Evolutionary conservation across 1,140 invertebrate genomes (phyloP).

Genomic region (Colletes gigas): DNA sequence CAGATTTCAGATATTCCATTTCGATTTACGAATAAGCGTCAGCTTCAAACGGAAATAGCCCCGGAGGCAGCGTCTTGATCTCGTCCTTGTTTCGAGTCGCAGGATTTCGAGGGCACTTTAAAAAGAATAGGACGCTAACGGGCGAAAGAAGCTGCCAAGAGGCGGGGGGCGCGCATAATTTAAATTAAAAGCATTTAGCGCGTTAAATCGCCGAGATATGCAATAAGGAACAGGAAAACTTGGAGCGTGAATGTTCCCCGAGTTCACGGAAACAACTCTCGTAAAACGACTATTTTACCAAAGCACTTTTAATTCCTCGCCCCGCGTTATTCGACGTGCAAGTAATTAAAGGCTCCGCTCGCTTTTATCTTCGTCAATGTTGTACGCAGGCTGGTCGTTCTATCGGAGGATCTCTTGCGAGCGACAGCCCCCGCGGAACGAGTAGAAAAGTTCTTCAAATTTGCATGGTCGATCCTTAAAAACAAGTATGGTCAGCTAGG

Average conservation of each 20-base stretch:
- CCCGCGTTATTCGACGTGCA: constrained; percentile 11
- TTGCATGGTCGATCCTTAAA: too few relatives aligned
- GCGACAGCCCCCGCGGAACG: not conserved
- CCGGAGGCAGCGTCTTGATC: not conserved
- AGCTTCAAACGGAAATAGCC: not conserved
- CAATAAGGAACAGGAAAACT: constrained; percentile 24
- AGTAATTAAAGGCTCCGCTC: not conserved
- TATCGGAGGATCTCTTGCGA: not conserved
- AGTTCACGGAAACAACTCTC: constrained; percentile 25
- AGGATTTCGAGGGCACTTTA: not conserved
- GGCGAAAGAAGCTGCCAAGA: not conserved
- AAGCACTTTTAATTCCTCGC: constrained; percentile 10
- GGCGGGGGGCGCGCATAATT: constrained; percentile 7
- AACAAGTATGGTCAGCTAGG: too few relatives aligned
- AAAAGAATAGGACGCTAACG: not conserved
- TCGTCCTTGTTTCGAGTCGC: not conserved
- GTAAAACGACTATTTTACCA: constrained; percentile 23
- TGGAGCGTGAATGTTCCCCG: constrained; percentile 18
- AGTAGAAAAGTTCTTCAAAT: not conserved
- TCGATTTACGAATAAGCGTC: not conserved
- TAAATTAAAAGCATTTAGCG: constrained; percentile 31
- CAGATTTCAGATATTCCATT: not conserved
- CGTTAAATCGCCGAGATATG: constrained; percentile 35
- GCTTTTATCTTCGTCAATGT: not conserved
- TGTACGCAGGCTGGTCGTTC: too few relatives aligned